Base-by-base conservation (phyloP, 2,797 vertebrate genomes). In the Cuculus canorus region DNA sequence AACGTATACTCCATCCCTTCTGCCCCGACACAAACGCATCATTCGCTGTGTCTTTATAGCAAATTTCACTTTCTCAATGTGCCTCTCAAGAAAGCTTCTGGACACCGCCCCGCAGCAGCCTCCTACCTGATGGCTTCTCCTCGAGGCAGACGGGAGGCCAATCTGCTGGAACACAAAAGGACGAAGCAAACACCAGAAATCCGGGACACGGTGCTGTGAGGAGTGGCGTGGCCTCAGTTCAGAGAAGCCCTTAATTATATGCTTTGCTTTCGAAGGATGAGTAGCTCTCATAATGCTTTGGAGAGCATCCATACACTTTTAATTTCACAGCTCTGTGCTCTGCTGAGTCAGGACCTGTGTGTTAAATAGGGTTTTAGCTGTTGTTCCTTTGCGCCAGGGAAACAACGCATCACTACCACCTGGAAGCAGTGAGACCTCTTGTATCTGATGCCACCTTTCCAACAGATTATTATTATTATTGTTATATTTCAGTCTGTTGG, bases 121-220 rank as follows among this genome's bases (percentile, higher is more conserved):
- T 47, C 25, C n/a, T 52, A 27, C 28, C 11, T 1, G 3, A 5
- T 0, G 21, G 37, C 25, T 61, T 16, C 41, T 65, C 66, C 11
- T 13, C 47, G 0, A 22, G 75, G 63, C 86, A 72, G 25, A 3
- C 6, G 14, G 37, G 41, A 64, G 77, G 16, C 10, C 1, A 0
- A 21, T 0, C 3, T 0, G 7, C 17, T 28, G 2, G 32, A 48
- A 23, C 3, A 27, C 0, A 0, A 68, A 68, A 43, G 52, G 41
- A 23, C 1, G 9, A 43, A 54, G 0, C 13, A 17, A 57, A n/a
- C 43, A 32, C 3, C 60, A 63, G 59, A 39, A 56, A 63, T 35
- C 7, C n/a, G 16, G 77, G 78, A 27, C 52, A 19, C 0, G 0
- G 17, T 8, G 64, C 59, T 33, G 23, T 2, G 43, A 69, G 54